phyloP scores from a whole-genome alignment of 2,113 vertebrate genomes.

The Periophthalmodon schlosseri region DNA sequence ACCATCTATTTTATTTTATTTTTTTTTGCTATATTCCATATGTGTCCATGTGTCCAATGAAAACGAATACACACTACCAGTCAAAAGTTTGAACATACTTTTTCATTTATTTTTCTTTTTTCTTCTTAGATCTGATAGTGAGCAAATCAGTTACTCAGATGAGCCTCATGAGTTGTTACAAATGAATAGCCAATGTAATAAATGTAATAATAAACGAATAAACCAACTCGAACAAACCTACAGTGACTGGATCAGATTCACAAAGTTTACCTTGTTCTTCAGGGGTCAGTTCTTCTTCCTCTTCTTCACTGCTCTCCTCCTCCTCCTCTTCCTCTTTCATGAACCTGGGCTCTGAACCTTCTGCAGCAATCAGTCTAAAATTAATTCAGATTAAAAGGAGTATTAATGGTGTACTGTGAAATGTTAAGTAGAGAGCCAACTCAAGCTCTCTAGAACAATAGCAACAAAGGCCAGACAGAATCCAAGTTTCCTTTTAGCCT shows the following conservation, averaged over 20 bases:
- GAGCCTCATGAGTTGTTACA: not conserved
- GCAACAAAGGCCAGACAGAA: not conserved
- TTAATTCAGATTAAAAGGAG: conserved; percentile 57
- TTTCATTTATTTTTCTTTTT: too few relatives aligned
- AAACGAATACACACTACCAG: too few relatives aligned
- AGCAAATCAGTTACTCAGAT: not conserved
- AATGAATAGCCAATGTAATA: not conserved
- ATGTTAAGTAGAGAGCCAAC: not conserved
- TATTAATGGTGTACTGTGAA: too few relatives aligned
- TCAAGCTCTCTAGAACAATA: not conserved
- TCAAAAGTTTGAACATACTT: too few relatives aligned
- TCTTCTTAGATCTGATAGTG: not conserved
- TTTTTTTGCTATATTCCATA: too few relatives aligned
- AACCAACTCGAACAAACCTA: not conserved
- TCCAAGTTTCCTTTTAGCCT: not conserved
- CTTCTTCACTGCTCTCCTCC: conserved; percentile 87
- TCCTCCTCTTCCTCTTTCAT: conserved; percentile 73
- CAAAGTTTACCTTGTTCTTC: conserved; percentile 86
- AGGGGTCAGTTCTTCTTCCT: conserved; percentile 87
- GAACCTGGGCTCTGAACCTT: conserved; percentile 82
- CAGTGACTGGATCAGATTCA: not conserved
- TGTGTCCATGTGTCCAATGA: too few relatives aligned
- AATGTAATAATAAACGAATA: not conserved
- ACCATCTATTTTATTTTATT: too few relatives aligned
- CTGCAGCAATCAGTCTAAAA: conserved; percentile 85